These are phyloP conservation scores for Phasia obesa DNA, from an alignment of 2,888 invertebrate species.

Conservation along the genomic window DNA sequence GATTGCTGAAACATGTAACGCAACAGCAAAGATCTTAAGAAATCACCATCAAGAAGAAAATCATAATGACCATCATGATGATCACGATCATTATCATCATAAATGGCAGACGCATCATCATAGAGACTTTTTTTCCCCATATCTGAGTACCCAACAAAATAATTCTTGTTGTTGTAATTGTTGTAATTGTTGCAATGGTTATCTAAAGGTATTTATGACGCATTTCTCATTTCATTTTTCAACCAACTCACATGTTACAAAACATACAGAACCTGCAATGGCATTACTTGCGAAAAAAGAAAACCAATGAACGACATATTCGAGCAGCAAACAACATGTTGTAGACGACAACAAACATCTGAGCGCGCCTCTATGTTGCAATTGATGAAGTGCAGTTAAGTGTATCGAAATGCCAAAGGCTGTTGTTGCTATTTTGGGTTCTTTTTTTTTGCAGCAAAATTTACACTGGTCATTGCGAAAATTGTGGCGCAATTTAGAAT, in stretches of 20 bases:
- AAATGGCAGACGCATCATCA: constrained; percentile 61
- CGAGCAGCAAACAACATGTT: constrained; percentile 64
- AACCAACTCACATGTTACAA: constrained; percentile 21
- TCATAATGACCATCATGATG: constrained; percentile 28
- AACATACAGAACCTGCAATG: constrained; percentile 22
- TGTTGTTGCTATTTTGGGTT: constrained; percentile 41
- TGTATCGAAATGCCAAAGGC: constrained; percentile 71
- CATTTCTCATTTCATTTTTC: constrained; percentile 57
- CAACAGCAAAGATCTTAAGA: constrained; percentile 30
- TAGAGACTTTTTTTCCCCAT: constrained; percentile 44
- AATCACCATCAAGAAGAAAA: constrained; percentile 27
- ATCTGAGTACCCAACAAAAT: background rate
- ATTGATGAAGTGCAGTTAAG: constrained; percentile 71
- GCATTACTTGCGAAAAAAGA: background rate
- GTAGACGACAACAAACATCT: constrained; percentile 54
- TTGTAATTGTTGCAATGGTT: constrained; percentile 56
- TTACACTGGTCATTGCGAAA: constrained; percentile 70
- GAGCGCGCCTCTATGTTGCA: constrained; percentile 58
- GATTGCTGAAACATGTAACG: constrained; percentile 35
- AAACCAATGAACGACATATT: constrained; percentile 52
- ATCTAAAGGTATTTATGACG: constrained; percentile 68
- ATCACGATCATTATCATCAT: constrained; percentile 43
- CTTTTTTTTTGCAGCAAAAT: constrained; percentile 57
- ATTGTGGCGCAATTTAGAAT: constrained; percentile 70
- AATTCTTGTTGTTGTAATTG: constrained; percentile 35